A percentile compares a stretch with the other conserved stretches of the same genome.
Evolutionary conservation across 2,113 vertebrate genomes (phyloP).

Genomic region (Crotalus horridus): DNA sequence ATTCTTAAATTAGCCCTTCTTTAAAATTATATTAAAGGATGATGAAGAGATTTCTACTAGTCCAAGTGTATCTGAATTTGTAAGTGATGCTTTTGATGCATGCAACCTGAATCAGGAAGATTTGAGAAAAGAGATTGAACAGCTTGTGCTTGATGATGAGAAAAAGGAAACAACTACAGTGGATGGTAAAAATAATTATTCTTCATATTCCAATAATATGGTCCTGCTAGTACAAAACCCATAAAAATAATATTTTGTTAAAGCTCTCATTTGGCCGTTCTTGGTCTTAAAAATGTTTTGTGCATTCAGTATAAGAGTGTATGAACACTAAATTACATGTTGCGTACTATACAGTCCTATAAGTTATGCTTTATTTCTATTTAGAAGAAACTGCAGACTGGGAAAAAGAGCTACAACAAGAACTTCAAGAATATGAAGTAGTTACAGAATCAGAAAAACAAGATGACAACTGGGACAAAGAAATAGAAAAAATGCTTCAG

Average conservation of each 20-base stretch:
- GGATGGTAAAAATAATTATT: slow-evolving; percentile 73
- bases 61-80: slow-evolving; percentile 93
- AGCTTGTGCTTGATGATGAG: slow-evolving; percentile 91
- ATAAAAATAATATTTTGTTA: neutral
- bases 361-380: slow-evolving; percentile 33
- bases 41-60: slow-evolving; percentile 95
- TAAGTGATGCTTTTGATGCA: slow-evolving; percentile 91
- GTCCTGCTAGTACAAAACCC: neutral
- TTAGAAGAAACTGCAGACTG: slow-evolving; percentile 87
- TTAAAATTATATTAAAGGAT: slow-evolving; percentile 67
- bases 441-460: slow-evolving; percentile 83
- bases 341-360: neutral
- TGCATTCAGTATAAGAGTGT: neutral
- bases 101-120: slow-evolving; percentile 89
- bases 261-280: neutral
- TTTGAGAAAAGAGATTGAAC: slow-evolving; percentile 95
- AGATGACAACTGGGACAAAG: slow-evolving; percentile 92
- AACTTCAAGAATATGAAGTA: slow-evolving; percentile 94
- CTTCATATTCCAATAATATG: neutral
- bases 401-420: slow-evolving; percentile 93
- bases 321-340: neutral
- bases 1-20: neutral
- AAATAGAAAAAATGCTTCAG: slow-evolving; percentile 94
- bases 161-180: slow-evolving; percentile 69
- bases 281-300: neutral